Percentiles rank a stretch among this genome's conserved stretches.
Evolutionary conservation across 1,140 invertebrate species (phyloP).

Genomic region (Melipona quadrifasciata): DNA sequence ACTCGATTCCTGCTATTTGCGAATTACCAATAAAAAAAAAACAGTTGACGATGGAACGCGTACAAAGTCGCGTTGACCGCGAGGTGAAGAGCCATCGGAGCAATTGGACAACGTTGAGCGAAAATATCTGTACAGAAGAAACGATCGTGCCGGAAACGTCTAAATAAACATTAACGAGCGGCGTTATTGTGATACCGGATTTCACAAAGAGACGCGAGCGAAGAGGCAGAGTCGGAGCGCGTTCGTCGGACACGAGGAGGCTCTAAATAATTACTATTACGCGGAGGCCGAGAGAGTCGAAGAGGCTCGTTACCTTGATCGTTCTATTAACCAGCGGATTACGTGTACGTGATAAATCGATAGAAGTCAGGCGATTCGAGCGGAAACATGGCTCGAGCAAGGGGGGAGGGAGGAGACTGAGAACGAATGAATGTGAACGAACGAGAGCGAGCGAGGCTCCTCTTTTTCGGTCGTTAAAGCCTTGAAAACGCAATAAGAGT

Average conservation of each 20-base stretch:
- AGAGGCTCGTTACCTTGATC: slow-evolving; percentile 36
- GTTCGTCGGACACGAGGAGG: background rate
- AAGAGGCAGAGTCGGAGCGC: background rate
- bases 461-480: slow-evolving; percentile 8
- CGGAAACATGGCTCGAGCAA: background rate
- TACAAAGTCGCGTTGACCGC: background rate
- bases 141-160: background rate
- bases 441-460: background rate
- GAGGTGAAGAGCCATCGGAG: background rate
- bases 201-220: background rate
- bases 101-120: background rate
- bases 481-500: background rate
- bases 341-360: slow-evolving; percentile 33
- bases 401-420: too few relatives aligned
- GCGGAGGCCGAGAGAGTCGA: background rate
- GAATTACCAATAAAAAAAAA: too few relatives aligned
- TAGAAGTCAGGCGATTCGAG: slow-evolving; percentile 22
- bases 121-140: background rate
- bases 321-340: slow-evolving; percentile 35
- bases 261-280: slow-evolving; percentile 30
- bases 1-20: too few relatives aligned
- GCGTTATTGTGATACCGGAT: background rate
- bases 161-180: slow-evolving; percentile 16
- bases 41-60: too few relatives aligned
- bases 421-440: background rate